A percentile compares a stretch with the other conserved stretches of the same genome.
These are phyloP conservation scores for Hemiscyllium ocellatum DNA, from an alignment of 2,113 vertebrate species.

Conservation along the genomic window DNA sequence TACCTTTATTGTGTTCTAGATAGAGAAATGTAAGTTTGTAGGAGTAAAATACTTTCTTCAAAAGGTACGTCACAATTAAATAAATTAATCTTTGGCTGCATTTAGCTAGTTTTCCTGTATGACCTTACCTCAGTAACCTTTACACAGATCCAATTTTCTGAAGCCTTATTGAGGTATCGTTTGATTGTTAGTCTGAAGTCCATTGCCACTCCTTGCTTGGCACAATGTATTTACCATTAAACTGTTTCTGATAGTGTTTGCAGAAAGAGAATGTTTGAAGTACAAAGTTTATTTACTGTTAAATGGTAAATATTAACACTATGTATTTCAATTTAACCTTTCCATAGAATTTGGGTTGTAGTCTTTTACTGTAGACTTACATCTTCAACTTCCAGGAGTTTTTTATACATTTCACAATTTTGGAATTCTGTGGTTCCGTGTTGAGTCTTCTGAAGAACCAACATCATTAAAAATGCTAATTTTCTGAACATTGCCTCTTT, in stretches of 20 bases:
- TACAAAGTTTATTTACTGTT: not conserved
- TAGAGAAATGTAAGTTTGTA: not conserved
- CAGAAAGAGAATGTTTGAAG: constrained; percentile 6
- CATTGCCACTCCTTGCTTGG: constrained; percentile 31
- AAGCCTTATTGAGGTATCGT: not conserved
- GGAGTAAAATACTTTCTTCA: not conserved
- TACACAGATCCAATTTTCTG: not conserved
- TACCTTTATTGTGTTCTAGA: not conserved
- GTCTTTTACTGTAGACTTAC: not conserved
- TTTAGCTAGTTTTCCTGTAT: not conserved
- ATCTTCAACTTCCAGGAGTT: not conserved
- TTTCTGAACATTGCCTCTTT: not conserved
- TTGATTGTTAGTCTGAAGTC: constrained; percentile 20
- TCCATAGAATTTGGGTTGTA: not conserved
- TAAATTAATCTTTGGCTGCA: not conserved
- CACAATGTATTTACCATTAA: not conserved
- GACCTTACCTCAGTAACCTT: not conserved
- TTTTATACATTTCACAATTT: not conserved
- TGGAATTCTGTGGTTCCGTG: not conserved
- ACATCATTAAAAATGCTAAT: not conserved
- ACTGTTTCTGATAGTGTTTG: not conserved
- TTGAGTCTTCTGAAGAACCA: not conserved
- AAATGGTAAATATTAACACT: not conserved
- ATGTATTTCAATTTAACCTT: not conserved
- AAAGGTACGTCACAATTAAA: not conserved